Evolutionary conservation across 2,113 vertebrate species (phyloP).

Genomic region (Syrrhaptes paradoxus): DNA sequence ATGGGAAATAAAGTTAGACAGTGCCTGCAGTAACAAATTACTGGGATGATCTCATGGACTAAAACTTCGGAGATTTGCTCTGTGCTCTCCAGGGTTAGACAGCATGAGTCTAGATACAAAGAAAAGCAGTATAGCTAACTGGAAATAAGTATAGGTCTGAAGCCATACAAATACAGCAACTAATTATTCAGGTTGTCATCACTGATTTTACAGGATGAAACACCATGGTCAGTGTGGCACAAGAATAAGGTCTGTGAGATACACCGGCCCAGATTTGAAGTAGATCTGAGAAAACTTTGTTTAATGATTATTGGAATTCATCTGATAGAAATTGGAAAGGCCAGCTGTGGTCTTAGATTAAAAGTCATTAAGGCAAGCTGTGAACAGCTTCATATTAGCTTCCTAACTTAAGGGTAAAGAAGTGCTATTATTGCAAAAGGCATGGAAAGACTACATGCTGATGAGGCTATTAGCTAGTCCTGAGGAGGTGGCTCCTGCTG

Average conservation of each 20-base stretch:
- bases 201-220: background rate
- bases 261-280: background rate
- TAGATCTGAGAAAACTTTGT: background rate
- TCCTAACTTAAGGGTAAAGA: background rate
- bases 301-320: background rate
- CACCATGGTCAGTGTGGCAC: background rate
- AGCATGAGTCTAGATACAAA: background rate
- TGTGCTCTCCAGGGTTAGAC: slow-evolving; percentile 4
- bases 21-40: background rate
- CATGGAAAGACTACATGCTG: background rate
- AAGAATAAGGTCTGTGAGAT: background rate
- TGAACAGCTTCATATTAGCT: background rate
- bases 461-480: background rate
- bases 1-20: slow-evolving; percentile 17
- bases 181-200: background rate
- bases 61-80: slow-evolving; percentile 30
- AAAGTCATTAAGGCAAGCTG: slow-evolving; percentile 15
- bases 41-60: slow-evolving; percentile 38
- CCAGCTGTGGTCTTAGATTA: background rate
- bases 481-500: background rate
- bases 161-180: background rate
- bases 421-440: background rate
- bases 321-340: background rate
- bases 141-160: background rate
- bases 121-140: slow-evolving; percentile 11